phyloP scores from a whole-genome alignment of 2,797 vertebrate species.

The Schizopygopsis pylzovi region DNA sequence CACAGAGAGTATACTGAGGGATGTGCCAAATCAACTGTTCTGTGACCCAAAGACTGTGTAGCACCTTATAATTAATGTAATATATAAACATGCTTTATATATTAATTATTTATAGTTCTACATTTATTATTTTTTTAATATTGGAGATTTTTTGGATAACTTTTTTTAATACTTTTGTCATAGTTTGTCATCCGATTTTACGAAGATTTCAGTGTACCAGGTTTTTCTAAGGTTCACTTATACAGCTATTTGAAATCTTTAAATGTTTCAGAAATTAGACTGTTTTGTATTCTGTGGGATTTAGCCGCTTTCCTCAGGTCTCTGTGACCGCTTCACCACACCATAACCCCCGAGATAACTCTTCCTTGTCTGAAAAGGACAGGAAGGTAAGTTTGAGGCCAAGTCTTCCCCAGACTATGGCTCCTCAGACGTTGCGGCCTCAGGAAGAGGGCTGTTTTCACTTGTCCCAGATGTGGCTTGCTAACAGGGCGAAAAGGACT shows the following conservation, averaged over 20 bases:
- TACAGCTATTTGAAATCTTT: not conserved
- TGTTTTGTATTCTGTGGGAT: constrained; percentile 22
- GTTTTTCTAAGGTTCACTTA: not conserved
- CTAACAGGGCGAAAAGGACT: constrained; percentile 52
- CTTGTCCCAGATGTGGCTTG: constrained; percentile 53
- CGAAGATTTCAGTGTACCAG: not conserved
- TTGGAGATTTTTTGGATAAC: not conserved
- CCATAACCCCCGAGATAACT: constrained; percentile 52
- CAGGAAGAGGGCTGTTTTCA: constrained; percentile 66
- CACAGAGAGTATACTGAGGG: constrained; percentile 24
- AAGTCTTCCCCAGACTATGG: constrained; percentile 55
- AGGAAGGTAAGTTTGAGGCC: constrained; percentile 72
- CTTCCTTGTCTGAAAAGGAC: constrained; percentile 65
- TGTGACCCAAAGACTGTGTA: constrained; percentile 8
- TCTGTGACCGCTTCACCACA: constrained; percentile 48
- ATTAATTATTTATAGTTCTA: not conserved
- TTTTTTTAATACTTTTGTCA: not conserved
- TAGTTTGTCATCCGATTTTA: not conserved
- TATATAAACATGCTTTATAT: not conserved
- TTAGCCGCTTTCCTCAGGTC: constrained; percentile 34
- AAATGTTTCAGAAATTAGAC: constrained; percentile 10
- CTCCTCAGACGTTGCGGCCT: constrained; percentile 57
- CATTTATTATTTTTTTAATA: not conserved
- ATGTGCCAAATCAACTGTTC: constrained; percentile 18
- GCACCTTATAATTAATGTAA: not conserved